Conservation (phyloP, 2,797 vertebrate genomes). For the Notolabrus celidotus region DNA sequence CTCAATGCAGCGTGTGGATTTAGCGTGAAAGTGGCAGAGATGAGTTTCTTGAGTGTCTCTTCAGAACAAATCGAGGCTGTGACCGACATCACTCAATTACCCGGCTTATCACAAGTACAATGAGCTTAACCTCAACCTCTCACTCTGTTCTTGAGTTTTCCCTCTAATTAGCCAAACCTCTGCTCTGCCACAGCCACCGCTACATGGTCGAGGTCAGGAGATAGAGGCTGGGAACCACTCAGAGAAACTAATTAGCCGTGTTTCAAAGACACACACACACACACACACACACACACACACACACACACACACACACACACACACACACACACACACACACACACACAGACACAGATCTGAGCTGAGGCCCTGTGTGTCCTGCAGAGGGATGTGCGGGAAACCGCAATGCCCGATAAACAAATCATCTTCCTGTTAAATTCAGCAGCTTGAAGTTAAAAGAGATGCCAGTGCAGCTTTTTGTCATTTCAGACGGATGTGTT, state of each 20-base stretch:
- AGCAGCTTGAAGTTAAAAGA: conserved; percentile 12
- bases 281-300: conserved; percentile 50
- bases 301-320: conserved; percentile 51
- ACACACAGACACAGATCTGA: not conserved
- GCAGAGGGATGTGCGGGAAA: conserved; percentile 46
- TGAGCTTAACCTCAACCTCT: conserved; percentile 76
- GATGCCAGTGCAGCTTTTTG: conserved; percentile 6
- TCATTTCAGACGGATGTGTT: conserved; percentile 24
- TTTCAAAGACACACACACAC: conserved; percentile 66
- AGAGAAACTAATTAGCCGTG: conserved; percentile 66
- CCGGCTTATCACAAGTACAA: conserved; percentile 68
- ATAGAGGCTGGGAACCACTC: conserved; percentile 71
- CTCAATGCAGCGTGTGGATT: conserved; percentile 25
- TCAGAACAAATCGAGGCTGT: conserved; percentile 47
- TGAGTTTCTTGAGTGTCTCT: conserved; percentile 55
- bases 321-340: conserved; percentile 53
- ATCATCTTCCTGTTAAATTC: conserved; percentile 46
- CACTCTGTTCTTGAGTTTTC: conserved; percentile 57
- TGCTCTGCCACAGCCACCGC: conserved; percentile 25
- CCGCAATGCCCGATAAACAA: conserved; percentile 53
- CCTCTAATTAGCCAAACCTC: conserved; percentile 73
- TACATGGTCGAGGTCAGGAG: conserved; percentile 64
- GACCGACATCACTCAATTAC: conserved; percentile 66
- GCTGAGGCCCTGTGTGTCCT: conserved; percentile 4
- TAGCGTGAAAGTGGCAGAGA: conserved; percentile 56